Evolutionary conservation across 2,888 invertebrate species (phyloP).

Genomic region (Acrobasis consociella): DNA sequence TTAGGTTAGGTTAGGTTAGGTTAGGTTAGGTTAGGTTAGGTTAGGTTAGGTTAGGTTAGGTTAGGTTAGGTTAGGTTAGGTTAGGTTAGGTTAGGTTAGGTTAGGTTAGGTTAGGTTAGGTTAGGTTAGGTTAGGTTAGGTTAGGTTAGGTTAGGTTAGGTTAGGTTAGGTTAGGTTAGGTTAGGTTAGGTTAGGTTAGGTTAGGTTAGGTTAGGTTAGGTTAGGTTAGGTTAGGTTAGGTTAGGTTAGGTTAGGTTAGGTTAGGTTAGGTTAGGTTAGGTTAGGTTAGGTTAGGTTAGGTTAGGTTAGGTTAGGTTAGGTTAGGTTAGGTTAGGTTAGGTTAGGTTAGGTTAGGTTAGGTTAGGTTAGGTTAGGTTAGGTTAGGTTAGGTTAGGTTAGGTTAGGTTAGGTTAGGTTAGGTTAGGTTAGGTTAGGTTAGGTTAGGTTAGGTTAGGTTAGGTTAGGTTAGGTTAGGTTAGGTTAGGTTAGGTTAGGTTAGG

Average conservation of each 20-base stretch:
- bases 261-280: slow-evolving; percentile 30
- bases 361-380: slow-evolving; percentile 27
- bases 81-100: slow-evolving; percentile 26
- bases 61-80: slow-evolving; percentile 27
- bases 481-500: slow-evolving; percentile 13
- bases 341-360: slow-evolving; percentile 28
- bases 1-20: slow-evolving; percentile 36
- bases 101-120: slow-evolving; percentile 27
- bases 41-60: slow-evolving; percentile 28
- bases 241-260: slow-evolving; percentile 32
- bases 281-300: slow-evolving; percentile 30
- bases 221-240: slow-evolving; percentile 33
- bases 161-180: slow-evolving; percentile 31
- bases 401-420: slow-evolving; percentile 27
- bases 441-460: slow-evolving; percentile 27
- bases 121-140: slow-evolving; percentile 27
- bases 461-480: slow-evolving; percentile 26
- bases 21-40: slow-evolving; percentile 38
- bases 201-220: slow-evolving; percentile 32
- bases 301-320: slow-evolving; percentile 29
- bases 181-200: slow-evolving; percentile 28
- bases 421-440: slow-evolving; percentile 27
- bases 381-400: slow-evolving; percentile 25
- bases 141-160: slow-evolving; percentile 34
- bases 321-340: slow-evolving; percentile 27